Base-by-base conservation (phyloP, 2,888 invertebrate species). In the Anticlea derivata region DNA sequence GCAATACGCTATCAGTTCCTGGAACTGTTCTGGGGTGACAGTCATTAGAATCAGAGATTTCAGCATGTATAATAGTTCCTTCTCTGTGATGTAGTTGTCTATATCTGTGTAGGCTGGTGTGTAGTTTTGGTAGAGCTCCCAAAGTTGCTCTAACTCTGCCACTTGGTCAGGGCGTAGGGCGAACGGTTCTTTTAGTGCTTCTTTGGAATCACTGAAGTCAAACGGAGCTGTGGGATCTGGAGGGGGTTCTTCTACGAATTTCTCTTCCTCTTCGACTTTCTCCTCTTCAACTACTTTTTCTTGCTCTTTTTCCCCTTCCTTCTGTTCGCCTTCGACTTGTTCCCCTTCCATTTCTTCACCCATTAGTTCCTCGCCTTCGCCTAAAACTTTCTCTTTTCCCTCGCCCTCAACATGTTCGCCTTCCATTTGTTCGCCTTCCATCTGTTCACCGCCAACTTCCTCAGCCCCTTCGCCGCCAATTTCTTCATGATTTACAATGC, bases 191-290 rank as follows among this genome's bases (percentile, higher is more conserved):
- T 71, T 83, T 0, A 86, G 54, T 29, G 77, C 78, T 80, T 89
- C 89, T 52, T 71, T 68, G 4, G 86, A 86, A 50, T 88, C 88
- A 46, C 62, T 76, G 20, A 88, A 80, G 61, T 83, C 58, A 47
- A 70, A 85, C 4, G 89, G 88, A 13, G 86, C 89, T 20, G 80
- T 59, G n/a, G 89, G 89, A 60, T 89, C 88, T 5, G 82, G 83
- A 3, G 86, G 86, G 20, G 82, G 83, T 58, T 78, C 78, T 60
- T 80, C 84, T 6, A 72, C 66, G 52, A 69, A 83, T 26, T 26
- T 61, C 46, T 80, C 75, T 63, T 86, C 85, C 56, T 86, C 81
- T 58, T 80, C 85, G 22, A 76, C 71, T 10, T 57, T 55, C 41
- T 67, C 70, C 34, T 75, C 73, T 48, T 66, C 73, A 29, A 60